phyloP scores from a whole-genome alignment of 2,888 invertebrate species.

The Caenorhabditis zanzibari region DNA sequence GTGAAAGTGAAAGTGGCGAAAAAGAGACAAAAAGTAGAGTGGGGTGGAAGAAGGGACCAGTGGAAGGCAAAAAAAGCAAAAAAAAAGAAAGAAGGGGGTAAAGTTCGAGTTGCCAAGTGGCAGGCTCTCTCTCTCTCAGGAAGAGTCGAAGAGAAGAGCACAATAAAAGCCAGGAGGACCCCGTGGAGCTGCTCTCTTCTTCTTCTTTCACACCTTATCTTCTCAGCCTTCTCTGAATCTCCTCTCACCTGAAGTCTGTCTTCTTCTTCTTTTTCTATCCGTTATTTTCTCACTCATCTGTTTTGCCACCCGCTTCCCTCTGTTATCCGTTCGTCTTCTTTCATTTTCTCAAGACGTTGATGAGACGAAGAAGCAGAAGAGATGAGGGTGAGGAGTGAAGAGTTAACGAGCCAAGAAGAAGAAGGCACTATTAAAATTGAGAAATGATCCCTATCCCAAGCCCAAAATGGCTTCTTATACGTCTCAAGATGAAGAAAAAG shows the following conservation, averaged over 20 bases:
- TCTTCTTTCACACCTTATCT: constrained; percentile 44
- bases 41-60: neutral
- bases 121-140: constrained; percentile 10
- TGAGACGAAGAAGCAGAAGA: neutral
- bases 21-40: neutral
- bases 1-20: constrained; percentile 13
- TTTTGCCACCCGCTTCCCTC: constrained; percentile 16
- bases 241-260: neutral
- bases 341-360: neutral
- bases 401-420: constrained; percentile 8
- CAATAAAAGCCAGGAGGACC: constrained; percentile 21
- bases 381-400: neutral
- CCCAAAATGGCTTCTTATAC: constrained; percentile 16
- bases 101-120: constrained; percentile 53
- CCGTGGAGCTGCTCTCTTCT: neutral
- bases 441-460: constrained; percentile 4
- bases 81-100: constrained; percentile 11
- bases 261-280: constrained; percentile 5
- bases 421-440: constrained; percentile 34
- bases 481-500: neutral
- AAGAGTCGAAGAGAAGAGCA: constrained; percentile 1
- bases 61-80: neutral
- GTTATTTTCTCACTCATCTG: constrained; percentile 9
- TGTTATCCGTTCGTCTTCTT: constrained; percentile 17
- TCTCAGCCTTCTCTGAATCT: neutral